Conservation (phyloP, 2,113 vertebrate species). For the Oostethus manadensis region DNA sequence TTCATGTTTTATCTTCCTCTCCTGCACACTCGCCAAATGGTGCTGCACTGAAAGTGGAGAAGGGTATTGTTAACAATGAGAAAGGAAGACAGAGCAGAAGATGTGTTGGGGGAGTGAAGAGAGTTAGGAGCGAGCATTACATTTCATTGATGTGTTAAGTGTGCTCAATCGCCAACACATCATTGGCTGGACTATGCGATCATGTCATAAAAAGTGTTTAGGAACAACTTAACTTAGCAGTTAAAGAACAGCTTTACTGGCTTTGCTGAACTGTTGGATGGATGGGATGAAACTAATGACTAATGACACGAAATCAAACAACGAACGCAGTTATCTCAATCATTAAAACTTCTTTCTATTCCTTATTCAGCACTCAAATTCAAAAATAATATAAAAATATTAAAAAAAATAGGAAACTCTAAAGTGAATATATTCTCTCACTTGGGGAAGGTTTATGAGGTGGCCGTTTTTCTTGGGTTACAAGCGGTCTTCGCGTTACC, state of each 20-base stretch:
- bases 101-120: background rate
- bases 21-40: constrained; percentile 78
- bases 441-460: too few species aligned
- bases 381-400: too few species aligned
- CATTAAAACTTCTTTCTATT: too few species aligned
- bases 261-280: constrained; percentile 8
- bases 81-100: constrained; percentile 15
- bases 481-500: too few species aligned
- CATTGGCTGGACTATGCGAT: constrained; percentile 28
- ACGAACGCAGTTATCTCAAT: constrained; percentile 7
- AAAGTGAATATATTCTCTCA: too few species aligned
- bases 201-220: constrained; percentile 12
- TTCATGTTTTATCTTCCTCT: constrained; percentile 80
- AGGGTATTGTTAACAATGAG: constrained; percentile 70
- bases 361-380: too few species aligned
- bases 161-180: constrained; percentile 29
- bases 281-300: constrained; percentile 18
- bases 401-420: too few species aligned
- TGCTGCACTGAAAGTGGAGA: constrained; percentile 77
- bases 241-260: background rate
- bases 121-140: constrained; percentile 36
- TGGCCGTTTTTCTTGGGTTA: too few species aligned
- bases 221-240: background rate
- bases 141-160: constrained; percentile 22
- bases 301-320: constrained; percentile 26